phyloP scores from a whole-genome alignment of 1,140 invertebrate genomes.

The Choristoneura fumiferana region DNA sequence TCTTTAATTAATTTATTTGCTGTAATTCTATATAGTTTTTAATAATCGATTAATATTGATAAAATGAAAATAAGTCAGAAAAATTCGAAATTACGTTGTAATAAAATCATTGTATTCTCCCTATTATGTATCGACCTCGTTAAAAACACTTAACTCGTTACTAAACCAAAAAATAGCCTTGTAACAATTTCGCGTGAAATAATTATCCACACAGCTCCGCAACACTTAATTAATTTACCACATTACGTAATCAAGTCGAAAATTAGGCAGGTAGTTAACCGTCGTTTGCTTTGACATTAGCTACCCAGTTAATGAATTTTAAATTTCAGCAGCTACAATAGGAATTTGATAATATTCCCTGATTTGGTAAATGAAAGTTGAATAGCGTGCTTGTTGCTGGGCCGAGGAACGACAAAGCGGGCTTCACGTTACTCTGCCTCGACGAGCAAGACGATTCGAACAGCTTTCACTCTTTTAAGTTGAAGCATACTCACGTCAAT shows the following conservation, averaged over 20 bases:
- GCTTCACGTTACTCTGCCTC: not conserved
- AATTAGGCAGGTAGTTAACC: conserved; percentile 17
- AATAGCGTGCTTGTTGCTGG: conserved; percentile 25
- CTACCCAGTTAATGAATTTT: conserved; percentile 12
- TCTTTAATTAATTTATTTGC: too few species aligned
- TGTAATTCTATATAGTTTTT: too few species aligned
- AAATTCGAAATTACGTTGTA: too few species aligned
- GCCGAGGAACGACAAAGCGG: conserved; percentile 4
- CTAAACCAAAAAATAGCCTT: too few species aligned
- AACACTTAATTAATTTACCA: conserved; percentile 13
- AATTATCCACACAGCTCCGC: conserved; percentile 12
- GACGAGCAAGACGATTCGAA: not conserved
- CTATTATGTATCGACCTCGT: too few species aligned
- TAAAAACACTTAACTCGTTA: too few species aligned
- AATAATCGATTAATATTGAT: too few species aligned
- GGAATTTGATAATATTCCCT: conserved; percentile 10
- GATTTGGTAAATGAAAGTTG: conserved; percentile 25
- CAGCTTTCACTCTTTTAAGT: too few species aligned
- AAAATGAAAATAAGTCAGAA: too few species aligned
- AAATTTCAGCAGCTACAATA: conserved; percentile 1
- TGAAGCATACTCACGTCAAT: too few species aligned
- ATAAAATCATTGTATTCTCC: too few species aligned
- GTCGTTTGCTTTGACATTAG: conserved; percentile 17
- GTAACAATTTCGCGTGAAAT: conserved; percentile 1
- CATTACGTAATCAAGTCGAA: conserved; percentile 16